A percentile compares a stretch with the other conserved stretches of the same genome.
phyloP scores from a whole-genome alignment of 2,888 invertebrate genomes.

The Drosophila meridiana region DNA sequence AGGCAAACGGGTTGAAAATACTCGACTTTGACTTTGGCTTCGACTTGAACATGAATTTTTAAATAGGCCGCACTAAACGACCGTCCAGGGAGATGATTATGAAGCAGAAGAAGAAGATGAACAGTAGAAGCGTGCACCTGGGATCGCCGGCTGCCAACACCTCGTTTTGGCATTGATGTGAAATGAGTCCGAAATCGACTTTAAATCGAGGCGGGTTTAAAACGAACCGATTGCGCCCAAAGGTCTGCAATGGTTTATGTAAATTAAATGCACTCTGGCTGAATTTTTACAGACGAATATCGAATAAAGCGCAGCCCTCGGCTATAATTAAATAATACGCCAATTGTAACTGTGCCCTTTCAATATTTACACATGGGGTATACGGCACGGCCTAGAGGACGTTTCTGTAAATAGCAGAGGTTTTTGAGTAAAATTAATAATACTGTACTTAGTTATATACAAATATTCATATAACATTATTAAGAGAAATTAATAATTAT shows the following conservation, averaged over 20 bases:
- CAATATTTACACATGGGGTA: background rate
- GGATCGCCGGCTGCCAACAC: slow-evolving; percentile 41
- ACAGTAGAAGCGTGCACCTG: slow-evolving; percentile 33
- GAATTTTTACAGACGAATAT: slow-evolving; percentile 42
- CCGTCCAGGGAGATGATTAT: slow-evolving; percentile 58
- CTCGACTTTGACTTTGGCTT: background rate
- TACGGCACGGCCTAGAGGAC: background rate
- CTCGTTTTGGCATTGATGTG: slow-evolving; percentile 16
- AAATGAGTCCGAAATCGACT: slow-evolving; percentile 3
- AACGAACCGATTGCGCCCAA: slow-evolving; percentile 23
- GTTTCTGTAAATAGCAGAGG: background rate
- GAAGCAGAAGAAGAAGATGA: background rate
- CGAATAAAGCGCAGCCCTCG: slow-evolving; percentile 48
- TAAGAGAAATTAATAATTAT: no score
- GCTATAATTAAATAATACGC: slow-evolving; percentile 75
- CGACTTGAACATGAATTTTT: slow-evolving; percentile 56
- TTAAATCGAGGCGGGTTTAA: slow-evolving; percentile 28
- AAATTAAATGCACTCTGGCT: slow-evolving; percentile 50
- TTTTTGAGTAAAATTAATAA: background rate
- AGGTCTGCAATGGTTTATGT: slow-evolving; percentile 43
- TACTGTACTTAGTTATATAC: background rate
- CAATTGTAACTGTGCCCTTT: slow-evolving; percentile 34
- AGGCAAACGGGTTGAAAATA: slow-evolving; percentile 46
- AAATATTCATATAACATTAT: no score
- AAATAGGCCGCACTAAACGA: slow-evolving; percentile 52